A percentile compares a stretch with the other conserved stretches of the same genome.
Evolutionary conservation across 2,113 vertebrate genomes (phyloP).

Genomic region (Sturnus vulgaris): DNA sequence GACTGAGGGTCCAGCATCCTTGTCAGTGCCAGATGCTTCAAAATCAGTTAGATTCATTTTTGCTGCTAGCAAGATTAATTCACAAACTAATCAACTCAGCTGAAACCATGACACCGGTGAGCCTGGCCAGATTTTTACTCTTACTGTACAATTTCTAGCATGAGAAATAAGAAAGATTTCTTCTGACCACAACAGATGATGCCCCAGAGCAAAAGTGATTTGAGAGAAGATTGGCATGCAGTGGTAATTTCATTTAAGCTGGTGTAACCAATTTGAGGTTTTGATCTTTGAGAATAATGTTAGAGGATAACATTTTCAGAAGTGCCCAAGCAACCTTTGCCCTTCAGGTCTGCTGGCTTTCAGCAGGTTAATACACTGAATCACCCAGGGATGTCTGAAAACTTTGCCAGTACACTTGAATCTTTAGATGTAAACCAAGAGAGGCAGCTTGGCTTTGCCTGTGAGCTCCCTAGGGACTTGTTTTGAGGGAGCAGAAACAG

Average conservation of each 20-base stretch:
- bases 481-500: neutral
- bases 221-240: constrained; percentile 1
- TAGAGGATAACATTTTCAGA: neutral
- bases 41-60: neutral
- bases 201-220: neutral
- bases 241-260: neutral
- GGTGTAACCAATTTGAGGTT: neutral
- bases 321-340: neutral
- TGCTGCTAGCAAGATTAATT: constrained; percentile 26
- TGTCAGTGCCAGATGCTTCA: neutral
- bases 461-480: neutral
- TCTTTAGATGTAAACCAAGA: neutral
- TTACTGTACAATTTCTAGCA: neutral
- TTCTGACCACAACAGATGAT: constrained; percentile 19
- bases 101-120: neutral
- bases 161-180: neutral
- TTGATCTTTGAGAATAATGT: constrained; percentile 28
- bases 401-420: neutral
- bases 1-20: neutral
- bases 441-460: neutral
- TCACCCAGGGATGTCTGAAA: neutral
- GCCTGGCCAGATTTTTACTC: constrained; percentile 2
- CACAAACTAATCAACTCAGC: neutral
- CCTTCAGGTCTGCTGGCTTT: fast-evolving
- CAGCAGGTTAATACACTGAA: neutral